A percentile compares a stretch with the other conserved stretches of the same genome.
Conservation (phyloP, 2,888 invertebrate species). For the Sphaeridia pumilis region DNA sequence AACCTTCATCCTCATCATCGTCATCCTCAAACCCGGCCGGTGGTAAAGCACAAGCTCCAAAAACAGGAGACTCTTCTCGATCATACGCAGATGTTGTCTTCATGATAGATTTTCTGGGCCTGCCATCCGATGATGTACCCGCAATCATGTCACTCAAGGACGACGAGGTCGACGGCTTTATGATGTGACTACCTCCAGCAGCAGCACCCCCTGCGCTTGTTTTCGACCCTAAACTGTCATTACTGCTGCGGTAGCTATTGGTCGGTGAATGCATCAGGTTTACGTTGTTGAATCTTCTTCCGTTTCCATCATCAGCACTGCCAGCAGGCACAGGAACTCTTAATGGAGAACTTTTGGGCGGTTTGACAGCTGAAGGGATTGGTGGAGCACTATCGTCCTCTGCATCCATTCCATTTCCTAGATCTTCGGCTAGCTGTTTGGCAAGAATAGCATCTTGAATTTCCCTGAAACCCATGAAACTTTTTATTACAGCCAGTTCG, state of each 20-base stretch:
- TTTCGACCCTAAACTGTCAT: no score
- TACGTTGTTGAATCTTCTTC: background rate
- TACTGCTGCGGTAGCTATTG: background rate
- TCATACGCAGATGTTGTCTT: constrained; percentile 4
- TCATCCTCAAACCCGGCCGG: background rate
- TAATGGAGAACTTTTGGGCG: background rate
- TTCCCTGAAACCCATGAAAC: constrained; percentile 45
- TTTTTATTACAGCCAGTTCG: no score
- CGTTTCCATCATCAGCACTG: background rate
- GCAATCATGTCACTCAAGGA: no score
- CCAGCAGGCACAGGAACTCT: background rate
- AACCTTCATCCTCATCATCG: background rate
- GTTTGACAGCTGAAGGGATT: background rate
- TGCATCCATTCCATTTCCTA: constrained; percentile 32
- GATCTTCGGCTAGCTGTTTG: constrained; percentile 53
- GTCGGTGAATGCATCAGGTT: background rate
- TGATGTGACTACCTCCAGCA: background rate
- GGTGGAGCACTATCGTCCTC: background rate
- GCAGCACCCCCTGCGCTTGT: background rate
- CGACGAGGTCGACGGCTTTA: background rate
- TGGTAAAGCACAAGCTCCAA: background rate
- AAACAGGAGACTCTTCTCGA: background rate
- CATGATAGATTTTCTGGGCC: constrained; percentile 8
- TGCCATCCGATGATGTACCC: background rate
- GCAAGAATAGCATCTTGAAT: constrained; percentile 56